These are phyloP conservation scores for Phoeniculus purpureus DNA, from an alignment of 2,797 vertebrate genomes.

Conservation along the genomic window DNA sequence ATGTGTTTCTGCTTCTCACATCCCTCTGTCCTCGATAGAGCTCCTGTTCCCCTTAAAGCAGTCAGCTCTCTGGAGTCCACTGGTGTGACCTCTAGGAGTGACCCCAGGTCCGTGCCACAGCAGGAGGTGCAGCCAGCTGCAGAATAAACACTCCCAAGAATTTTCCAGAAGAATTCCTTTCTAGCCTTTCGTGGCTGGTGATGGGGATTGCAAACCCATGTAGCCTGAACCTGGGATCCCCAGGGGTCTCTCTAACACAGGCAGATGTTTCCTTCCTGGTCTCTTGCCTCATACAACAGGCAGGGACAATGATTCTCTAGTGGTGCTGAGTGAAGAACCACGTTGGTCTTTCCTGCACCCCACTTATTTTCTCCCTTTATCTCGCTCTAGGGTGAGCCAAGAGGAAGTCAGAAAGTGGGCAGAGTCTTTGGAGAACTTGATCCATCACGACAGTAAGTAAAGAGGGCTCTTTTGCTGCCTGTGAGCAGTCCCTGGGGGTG, in stretches of 20 bases:
- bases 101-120: neutral
- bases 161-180: neutral
- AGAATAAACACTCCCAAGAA: neutral
- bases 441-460: conserved; percentile 88
- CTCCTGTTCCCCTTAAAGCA: neutral
- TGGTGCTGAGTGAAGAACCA: neutral
- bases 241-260: neutral
- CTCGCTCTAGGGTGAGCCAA: conserved; percentile 75
- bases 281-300: neutral
- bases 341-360: neutral
- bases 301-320: neutral
- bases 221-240: neutral
- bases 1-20: neutral
- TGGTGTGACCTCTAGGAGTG: neutral
- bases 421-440: conserved; percentile 86
- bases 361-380: neutral
- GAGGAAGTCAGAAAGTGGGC: conserved; percentile 90
- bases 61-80: neutral
- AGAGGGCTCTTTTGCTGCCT: neutral
- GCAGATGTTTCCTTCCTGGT: neutral
- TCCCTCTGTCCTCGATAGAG: neutral
- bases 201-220: neutral
- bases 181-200: neutral
- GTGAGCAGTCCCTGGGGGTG: neutral
- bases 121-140: neutral